Evolutionary conservation across 2,797 vertebrate species (phyloP), one percentile per base, ranked within the genome.

Genomic region (Peromyscus nudipes): DNA sequence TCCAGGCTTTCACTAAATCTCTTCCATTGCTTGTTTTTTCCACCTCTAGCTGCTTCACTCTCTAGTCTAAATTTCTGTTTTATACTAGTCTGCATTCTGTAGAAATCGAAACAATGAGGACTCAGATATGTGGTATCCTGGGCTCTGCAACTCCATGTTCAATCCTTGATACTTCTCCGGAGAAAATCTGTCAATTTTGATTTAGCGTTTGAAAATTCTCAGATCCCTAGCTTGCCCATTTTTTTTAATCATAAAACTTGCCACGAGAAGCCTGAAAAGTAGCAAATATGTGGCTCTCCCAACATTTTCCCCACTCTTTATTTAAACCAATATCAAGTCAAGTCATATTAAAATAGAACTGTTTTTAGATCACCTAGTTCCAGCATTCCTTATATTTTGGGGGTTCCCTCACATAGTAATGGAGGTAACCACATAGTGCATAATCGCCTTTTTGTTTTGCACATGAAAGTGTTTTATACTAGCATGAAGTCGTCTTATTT

Each of bases 401-500:
- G 73, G 19, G 37, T 95, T 17, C 69, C 88, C 37, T 85, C 43
- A 85, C 19, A n/a, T 6, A 67, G 40, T 49, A n/a, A 49, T 85
- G 62, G 19, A 29, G 29, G 29, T 37, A 81, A 94, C 73, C 23
- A 21, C 12, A 87, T 93, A 57, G 92, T 79, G 96, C 49, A 62
- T 84, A 75, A 76, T 69, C 60, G 13, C 19, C 23, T 95, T 90
- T 83, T 37, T 92, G 77, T 96, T 96, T 91, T 92, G 60, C 52
- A 96, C 57, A 82, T 88, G 86, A 55, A 92, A 97, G 93, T 49
- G 4, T 29, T 92, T 97, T 95, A 88, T 46, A 62, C 75, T 94
- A 43, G 31, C 64, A 71, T 95, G 27, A 77, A 97, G 73, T 87
- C 46, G 81, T 95, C 89, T 89, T 9, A 73, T 96, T 97, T 97